These are phyloP conservation scores for Siderastrea radians DNA, from an alignment of 92 coral and sea anemone genomes.

Conservation along the genomic window DNA sequence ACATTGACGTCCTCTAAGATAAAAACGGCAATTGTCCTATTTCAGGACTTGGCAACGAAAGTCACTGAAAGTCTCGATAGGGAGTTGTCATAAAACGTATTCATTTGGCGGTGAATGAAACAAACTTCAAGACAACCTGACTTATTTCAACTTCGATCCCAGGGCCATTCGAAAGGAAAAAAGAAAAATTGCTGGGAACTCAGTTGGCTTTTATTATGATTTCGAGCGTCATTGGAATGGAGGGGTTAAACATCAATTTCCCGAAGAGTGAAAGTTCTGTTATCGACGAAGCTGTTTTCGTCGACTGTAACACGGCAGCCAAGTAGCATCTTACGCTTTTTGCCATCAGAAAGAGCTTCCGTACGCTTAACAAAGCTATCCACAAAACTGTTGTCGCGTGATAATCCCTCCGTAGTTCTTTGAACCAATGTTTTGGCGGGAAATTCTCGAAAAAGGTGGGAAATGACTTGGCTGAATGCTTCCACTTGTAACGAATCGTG, in stretches of 20 bases:
- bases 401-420: slow-evolving; percentile 21
- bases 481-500: slow-evolving; percentile 40
- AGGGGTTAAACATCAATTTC: not conserved
- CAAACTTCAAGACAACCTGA: too few species aligned
- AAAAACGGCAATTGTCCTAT: too few species aligned
- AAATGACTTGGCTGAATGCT: slow-evolving; percentile 55
- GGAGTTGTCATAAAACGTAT: too few species aligned
- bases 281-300: slow-evolving; percentile 75
- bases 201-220: not conserved
- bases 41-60: too few species aligned
- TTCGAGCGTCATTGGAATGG: not conserved
- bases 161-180: too few species aligned
- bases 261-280: slow-evolving; percentile 57
- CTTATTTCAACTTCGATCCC: too few species aligned
- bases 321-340: not conserved
- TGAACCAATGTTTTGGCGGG: slow-evolving; percentile 60
- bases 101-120: too few species aligned
- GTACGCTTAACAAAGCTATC: slow-evolving; percentile 40
- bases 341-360: slow-evolving; percentile 7
- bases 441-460: slow-evolving; percentile 62
- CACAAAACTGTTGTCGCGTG: slow-evolving; percentile 26
- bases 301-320: slow-evolving; percentile 58
- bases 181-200: not conserved
- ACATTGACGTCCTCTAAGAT: too few species aligned
- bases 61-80: too few species aligned